A percentile compares a stretch with the other conserved stretches of the same genome.
These are phyloP conservation scores for Molossus alvarezi DNA, from an alignment of 2,797 vertebrate species.

Conservation along the genomic window DNA sequence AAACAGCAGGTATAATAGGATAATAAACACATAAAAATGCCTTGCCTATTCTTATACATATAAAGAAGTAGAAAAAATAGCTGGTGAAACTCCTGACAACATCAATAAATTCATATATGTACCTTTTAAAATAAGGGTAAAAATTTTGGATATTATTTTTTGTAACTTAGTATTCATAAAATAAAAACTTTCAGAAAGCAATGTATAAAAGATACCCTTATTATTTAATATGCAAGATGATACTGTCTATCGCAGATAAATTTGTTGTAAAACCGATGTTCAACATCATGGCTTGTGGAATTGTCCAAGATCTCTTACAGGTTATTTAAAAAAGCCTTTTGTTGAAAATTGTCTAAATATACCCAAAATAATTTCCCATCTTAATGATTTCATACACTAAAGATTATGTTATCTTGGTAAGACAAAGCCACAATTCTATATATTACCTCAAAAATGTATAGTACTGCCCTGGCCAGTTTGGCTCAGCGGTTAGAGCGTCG, in stretches of 20 bases:
- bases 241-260: neutral
- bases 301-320: neutral
- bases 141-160: neutral
- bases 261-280: slow-evolving; percentile 29
- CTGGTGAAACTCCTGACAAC: neutral
- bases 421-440: slow-evolving; percentile 4
- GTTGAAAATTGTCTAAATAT: neutral
- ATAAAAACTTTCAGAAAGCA: slow-evolving; percentile 11
- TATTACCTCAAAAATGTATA: neutral
- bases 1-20: neutral
- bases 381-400: neutral
- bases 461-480: too few relatives aligned
- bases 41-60: neutral
- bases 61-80: neutral
- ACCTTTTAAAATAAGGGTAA: neutral
- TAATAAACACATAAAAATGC: neutral
- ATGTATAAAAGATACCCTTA: neutral
- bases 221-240: neutral
- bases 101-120: slow-evolving; percentile 23
- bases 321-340: neutral
- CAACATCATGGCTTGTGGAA: neutral
- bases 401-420: neutral
- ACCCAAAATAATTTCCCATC: neutral
- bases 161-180: slow-evolving; percentile 37
- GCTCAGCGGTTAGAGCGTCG: too few relatives aligned